Evolutionary conservation across 2,888 invertebrate species (phyloP), one percentile per base, ranked within the genome.

Genomic region (Metellina segmentata): DNA sequence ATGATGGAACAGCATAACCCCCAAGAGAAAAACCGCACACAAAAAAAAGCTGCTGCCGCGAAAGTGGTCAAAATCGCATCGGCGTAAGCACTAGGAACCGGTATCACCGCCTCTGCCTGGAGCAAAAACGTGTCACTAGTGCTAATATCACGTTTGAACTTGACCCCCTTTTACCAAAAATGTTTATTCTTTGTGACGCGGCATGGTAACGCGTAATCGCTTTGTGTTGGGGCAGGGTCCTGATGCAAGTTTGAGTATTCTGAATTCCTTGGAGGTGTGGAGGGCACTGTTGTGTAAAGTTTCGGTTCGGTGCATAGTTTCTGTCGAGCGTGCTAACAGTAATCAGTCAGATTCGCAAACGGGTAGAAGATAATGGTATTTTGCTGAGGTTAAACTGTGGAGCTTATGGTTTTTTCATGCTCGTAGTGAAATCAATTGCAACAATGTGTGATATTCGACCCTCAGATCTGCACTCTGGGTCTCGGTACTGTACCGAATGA

Each of bases 61-160:
- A 52, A 52, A 78, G 52, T 78, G n/a, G 49, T 77, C 51, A 77
- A 51, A 49, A 52, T 61, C 61, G 79, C 79, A 53, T 79, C 61
- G 13, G 79, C 61, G 61, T 19, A 77, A 51, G 8, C 78, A 52
- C n/a, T 9, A 7, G 48, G 61, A 34, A 75, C 82, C 82, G 82
- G 82, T 82, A 48, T 13, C 48, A 53, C 34, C 87, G 79, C 72
- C 79, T 72, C 48, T 51, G 52, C 83, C 83, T 20, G 8, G n/a
- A 72, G 83, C 74, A n/a, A 34, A 87, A 87, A 79, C 87, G 79
- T 79, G 79, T 52, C 71, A 8, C 16, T 49, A 79, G 52, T n/a
- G 53, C 61, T 61, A 85, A 75, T 61, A 85, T 77, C 85, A 85
- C 87, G 87, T 52, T 81, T 87, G 72, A 87, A 79, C 87, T 79